Base-by-base conservation (phyloP, 2,797 vertebrate species). In the Scleropages formosus region DNA sequence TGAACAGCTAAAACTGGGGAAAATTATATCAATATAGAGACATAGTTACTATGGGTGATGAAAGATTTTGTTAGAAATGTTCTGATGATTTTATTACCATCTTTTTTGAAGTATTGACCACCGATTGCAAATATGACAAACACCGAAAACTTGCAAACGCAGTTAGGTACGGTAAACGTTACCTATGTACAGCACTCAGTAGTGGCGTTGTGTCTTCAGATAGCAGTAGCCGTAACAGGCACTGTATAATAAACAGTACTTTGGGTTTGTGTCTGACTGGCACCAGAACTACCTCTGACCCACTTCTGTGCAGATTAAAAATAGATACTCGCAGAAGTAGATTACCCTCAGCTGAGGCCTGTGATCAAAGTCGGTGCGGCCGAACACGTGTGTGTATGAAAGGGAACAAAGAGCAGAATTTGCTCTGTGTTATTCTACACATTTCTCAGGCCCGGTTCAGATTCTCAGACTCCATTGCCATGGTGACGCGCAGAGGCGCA, bases 171-270 rank as follows among this genome's bases (percentile, higher is more conserved):
- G 39, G 31, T 39, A 39, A 6, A 68, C 56, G 22, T 26, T 71
- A 56, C 16, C 49, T 71, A 71, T 71, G 49, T 71, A 71, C 68
- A 68, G 51, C 68, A 27, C 24, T 56, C 49, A 56, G 71, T 56
- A 68, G 71, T 58, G 68, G 31, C 68, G 58, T 71, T 71, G 56
- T 71, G 68, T 71, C 22, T 27, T 56, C 71, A 71, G 68, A 71
- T 39, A 71, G 51, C 12, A 24, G 49, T 24, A 31, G 49, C 51
- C 16, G 47, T 56, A 20, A 56, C 26, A 51, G 26, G 13, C n/a
- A 51, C 27, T 56, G 49, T 71, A 51, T 71, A 56, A 71, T 56
- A 71, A 71, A 56, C 15, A 71, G 26, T 15, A 11, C 47, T 47
- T 56, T 22, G 15, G 68, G 68, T 56, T 27, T 49, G 24, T 58